These are phyloP conservation scores for Crocodylus rhombifer DNA, from an alignment of 2,797 vertebrate species.

Conservation along the genomic window DNA sequence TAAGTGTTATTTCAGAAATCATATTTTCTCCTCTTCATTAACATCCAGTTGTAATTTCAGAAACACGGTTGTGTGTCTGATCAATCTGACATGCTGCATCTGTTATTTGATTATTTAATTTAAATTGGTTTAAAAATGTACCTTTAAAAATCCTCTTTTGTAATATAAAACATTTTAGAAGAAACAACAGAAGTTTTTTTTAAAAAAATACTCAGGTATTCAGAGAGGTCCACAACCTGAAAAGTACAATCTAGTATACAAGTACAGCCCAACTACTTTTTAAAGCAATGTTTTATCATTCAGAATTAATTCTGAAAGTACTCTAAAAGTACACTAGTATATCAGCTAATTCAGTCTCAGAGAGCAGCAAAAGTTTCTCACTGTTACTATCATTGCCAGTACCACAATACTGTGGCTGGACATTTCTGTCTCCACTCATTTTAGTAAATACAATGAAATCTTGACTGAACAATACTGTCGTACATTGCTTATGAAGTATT, in stretches of 20 bases:
- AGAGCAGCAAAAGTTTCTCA: not conserved
- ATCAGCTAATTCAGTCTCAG: not conserved
- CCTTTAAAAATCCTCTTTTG: not conserved
- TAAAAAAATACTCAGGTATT: not conserved
- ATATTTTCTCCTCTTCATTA: not conserved
- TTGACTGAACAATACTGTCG: not conserved
- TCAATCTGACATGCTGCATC: not conserved
- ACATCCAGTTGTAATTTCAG: not conserved
- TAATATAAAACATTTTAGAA: not conserved
- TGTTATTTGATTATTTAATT: not conserved
- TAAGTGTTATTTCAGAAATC: constrained; percentile 10
- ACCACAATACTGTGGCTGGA: not conserved
- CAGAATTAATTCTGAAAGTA: not conserved
- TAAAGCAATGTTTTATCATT: not conserved
- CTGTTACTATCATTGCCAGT: not conserved
- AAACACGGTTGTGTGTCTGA: not conserved
- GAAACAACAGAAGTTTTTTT: not conserved
- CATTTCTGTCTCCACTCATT: not conserved
- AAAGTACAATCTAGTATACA: not conserved
- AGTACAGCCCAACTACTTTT: not conserved
- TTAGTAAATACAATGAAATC: not conserved
- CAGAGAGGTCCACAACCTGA: not conserved
- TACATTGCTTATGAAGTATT: not conserved
- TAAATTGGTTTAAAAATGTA: not conserved
- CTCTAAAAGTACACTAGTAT: not conserved